Evolutionary conservation across 1,140 invertebrate species (phyloP).

Genomic region (Pseudomyrmex concolor): DNA sequence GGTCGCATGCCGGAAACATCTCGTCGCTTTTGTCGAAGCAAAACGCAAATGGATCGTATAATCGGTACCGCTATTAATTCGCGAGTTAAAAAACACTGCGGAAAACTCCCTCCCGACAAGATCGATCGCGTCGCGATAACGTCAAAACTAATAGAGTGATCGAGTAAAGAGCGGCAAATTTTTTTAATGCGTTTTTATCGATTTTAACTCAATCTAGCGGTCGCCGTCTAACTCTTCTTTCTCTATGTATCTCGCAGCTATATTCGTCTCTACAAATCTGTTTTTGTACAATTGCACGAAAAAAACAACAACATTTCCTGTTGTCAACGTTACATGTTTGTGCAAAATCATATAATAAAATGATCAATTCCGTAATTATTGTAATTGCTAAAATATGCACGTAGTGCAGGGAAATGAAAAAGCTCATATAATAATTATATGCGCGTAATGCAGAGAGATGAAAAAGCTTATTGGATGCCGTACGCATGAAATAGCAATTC

Average conservation of each 20-base stretch:
- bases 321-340: neutral
- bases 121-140: conserved; percentile 54
- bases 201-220: conserved; percentile 3
- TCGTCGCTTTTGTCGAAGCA: conserved; percentile 50
- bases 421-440: too few species aligned
- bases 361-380: conserved; percentile 1
- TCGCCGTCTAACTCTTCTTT: neutral
- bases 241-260: neutral
- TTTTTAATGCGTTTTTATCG: conserved; percentile 13
- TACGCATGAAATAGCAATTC: conserved; percentile 19
- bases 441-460: neutral
- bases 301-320: neutral
- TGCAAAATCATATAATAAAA: neutral
- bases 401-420: neutral
- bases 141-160: conserved; percentile 49
- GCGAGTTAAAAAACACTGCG: conserved; percentile 53
- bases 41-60: conserved; percentile 70
- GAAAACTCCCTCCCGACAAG: conserved; percentile 15
- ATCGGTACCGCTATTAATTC: conserved; percentile 71
- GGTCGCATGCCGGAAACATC: conserved; percentile 48
- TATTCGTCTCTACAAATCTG: neutral
- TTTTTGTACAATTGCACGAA: neutral
- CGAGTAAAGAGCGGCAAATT: conserved; percentile 35
- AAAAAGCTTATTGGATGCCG: neutral
- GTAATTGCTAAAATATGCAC: conserved; percentile 19